phyloP scores from a whole-genome alignment of 2,113 vertebrate genomes.

The Plecotus auritus region DNA sequence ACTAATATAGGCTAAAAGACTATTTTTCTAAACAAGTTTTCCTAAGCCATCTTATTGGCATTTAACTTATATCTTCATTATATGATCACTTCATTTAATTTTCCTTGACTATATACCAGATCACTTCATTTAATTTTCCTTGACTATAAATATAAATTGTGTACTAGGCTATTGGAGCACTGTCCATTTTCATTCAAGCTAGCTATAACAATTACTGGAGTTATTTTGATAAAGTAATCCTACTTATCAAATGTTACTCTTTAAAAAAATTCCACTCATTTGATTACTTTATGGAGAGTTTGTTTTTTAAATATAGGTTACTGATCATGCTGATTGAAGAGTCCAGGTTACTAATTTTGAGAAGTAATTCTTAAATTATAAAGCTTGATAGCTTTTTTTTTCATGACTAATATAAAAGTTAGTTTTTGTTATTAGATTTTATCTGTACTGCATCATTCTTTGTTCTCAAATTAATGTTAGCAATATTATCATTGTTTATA shows the following conservation, averaged over 20 bases:
- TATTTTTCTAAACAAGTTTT: slow-evolving; percentile 2
- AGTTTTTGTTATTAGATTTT: background rate
- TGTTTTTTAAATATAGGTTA: background rate
- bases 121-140: slow-evolving; percentile 2
- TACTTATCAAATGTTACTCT: background rate
- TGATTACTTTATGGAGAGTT: background rate
- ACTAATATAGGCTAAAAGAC: background rate
- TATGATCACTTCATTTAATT: background rate
- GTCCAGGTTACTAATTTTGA: background rate
- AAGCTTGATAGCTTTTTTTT: background rate
- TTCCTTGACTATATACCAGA: too few species aligned
- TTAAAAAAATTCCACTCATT: background rate
- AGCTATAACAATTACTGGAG: background rate
- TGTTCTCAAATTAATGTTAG: slow-evolving; percentile 22
- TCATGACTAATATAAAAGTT: slow-evolving; percentile 10
- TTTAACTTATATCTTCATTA: background rate
- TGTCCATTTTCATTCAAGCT: background rate
- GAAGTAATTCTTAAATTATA: background rate
- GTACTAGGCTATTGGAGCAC: background rate
- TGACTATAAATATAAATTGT: background rate
- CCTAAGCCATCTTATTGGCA: background rate
- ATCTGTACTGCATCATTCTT: background rate
- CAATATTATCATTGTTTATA: background rate
- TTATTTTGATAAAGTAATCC: background rate
- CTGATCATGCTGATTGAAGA: background rate